Percentiles rank a stretch among this genome's conserved stretches.
phyloP scores from a whole-genome alignment of 2,797 vertebrate species.

The Ctenopoma kingsleyae region DNA sequence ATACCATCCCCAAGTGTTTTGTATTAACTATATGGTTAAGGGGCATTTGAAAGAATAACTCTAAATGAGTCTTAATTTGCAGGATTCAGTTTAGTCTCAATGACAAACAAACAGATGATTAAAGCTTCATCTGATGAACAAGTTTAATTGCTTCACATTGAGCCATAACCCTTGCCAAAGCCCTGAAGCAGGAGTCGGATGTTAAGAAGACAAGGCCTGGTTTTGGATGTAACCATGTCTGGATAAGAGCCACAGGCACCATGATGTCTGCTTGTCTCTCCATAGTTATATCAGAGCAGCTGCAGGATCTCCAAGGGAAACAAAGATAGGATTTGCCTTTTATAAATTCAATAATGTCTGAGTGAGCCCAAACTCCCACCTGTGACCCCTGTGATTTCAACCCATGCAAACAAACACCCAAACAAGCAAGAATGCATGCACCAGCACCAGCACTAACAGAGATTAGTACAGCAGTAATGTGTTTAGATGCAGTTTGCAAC shows the following conservation, averaged over 20 bases:
- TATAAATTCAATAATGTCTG: slow-evolving; percentile 64
- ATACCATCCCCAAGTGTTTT: slow-evolving; percentile 48
- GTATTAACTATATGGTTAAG: slow-evolving; percentile 31
- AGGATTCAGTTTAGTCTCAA: slow-evolving; percentile 10
- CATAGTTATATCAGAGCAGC: slow-evolving; percentile 48
- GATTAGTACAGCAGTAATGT: slow-evolving; percentile 38
- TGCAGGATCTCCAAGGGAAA: slow-evolving; percentile 67
- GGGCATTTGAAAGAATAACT: slow-evolving; percentile 2
- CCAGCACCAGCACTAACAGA: slow-evolving; percentile 40
- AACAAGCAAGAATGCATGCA: slow-evolving; percentile 19
- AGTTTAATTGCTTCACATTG: slow-evolving; percentile 24
- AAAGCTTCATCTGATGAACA: slow-evolving; percentile 13
- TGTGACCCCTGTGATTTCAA: slow-evolving; percentile 32
- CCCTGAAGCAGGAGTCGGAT: slow-evolving; percentile 29
- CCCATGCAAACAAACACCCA: slow-evolving; percentile 32
- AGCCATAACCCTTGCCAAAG: slow-evolving; percentile 21
- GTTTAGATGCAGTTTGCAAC: slow-evolving; percentile 60
- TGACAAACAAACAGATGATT: slow-evolving; percentile 12
- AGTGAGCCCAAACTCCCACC: slow-evolving; percentile 44
- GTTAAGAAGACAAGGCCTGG: slow-evolving; percentile 26
- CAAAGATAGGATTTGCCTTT: slow-evolving; percentile 69
- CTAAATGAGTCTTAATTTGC: not conserved
- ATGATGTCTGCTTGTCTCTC: slow-evolving; percentile 52
- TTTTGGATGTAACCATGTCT: slow-evolving; percentile 60
- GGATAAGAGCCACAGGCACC: slow-evolving; percentile 49